phyloP scores from a whole-genome alignment of 2,797 vertebrate species.

The Oryzias sinensis region DNA sequence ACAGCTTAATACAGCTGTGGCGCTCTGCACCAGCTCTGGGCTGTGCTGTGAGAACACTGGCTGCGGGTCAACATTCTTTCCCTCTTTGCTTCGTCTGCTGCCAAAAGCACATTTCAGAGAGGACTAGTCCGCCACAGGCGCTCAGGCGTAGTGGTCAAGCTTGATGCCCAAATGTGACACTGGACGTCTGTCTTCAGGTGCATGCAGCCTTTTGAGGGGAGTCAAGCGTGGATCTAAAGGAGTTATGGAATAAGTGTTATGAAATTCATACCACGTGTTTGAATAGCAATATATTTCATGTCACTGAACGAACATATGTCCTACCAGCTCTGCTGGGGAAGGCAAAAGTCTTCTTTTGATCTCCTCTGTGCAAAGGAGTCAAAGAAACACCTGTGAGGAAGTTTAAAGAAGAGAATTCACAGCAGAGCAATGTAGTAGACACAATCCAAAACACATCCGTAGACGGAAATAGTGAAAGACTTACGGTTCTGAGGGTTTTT shows the following conservation, averaged over 20 bases:
- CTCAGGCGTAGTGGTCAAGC: slow-evolving; percentile 60
- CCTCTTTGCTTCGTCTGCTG: slow-evolving; percentile 56
- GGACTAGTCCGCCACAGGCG: slow-evolving; percentile 52
- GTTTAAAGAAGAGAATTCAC: not conserved
- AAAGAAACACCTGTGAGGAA: slow-evolving; percentile 43
- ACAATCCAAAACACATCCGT: too few species aligned
- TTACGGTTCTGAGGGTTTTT: slow-evolving; percentile 41
- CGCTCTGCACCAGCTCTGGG: slow-evolving; percentile 54
- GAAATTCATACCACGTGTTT: not conserved
- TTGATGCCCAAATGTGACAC: slow-evolving; percentile 24
- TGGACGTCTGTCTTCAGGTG: slow-evolving; percentile 33
- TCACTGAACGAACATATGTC: not conserved
- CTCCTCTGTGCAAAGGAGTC: slow-evolving; percentile 46
- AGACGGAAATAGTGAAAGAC: not conserved
- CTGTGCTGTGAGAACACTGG: slow-evolving; percentile 70
- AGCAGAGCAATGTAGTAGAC: too few species aligned
- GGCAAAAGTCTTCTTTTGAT: not conserved
- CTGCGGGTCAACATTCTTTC: slow-evolving; percentile 71
- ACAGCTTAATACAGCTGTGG: slow-evolving; percentile 64
- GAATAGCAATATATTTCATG: not conserved
- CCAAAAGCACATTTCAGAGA: slow-evolving; percentile 56
- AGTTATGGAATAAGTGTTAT: not conserved
- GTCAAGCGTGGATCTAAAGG: slow-evolving; percentile 40
- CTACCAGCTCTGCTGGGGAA: slow-evolving; percentile 35
- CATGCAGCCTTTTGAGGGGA: slow-evolving; percentile 42